Conservation (phyloP, 30 jellyfish, hydroid and myxozoan species). For the Turritopsis dohrnii region DNA sequence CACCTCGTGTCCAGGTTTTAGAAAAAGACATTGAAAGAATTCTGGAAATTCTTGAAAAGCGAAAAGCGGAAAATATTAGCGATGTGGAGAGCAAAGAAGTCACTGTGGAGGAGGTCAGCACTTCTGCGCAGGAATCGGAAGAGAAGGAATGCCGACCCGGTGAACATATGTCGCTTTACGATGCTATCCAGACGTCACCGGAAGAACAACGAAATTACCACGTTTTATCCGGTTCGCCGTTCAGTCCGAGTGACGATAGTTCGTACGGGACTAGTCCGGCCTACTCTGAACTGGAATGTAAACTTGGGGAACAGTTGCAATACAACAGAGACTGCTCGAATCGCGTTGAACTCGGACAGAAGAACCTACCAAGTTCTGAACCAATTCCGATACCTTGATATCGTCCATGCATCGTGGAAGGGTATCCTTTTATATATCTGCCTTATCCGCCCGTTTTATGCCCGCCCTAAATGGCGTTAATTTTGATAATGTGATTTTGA, state of each 20-base stretch:
- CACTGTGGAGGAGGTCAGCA: not conserved
- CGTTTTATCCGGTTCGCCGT: constrained; percentile 7
- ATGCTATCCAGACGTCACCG: constrained; percentile 5
- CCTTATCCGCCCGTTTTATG: too few relatives aligned
- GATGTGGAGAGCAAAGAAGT: not conserved
- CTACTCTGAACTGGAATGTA: not conserved
- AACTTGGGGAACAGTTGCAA: not conserved
- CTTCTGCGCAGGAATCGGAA: not conserved
- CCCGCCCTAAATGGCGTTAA: too few relatives aligned
- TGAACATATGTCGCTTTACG: constrained; percentile 12
- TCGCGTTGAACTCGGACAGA: not conserved
- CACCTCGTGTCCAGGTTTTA: constrained; percentile 22
- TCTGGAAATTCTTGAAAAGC: not conserved
- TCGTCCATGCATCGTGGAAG: not conserved
- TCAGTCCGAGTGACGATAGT: constrained; percentile 13
- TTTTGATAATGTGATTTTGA: too few relatives aligned
- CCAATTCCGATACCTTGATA: not conserved
- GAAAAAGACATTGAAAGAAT: constrained; percentile 32
- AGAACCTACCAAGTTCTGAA: not conserved
- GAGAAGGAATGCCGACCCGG: constrained; percentile 13
- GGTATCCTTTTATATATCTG: too few relatives aligned
- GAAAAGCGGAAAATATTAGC: constrained; percentile 9
- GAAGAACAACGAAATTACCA: not conserved
- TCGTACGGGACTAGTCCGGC: constrained; percentile 20
- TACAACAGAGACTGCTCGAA: not conserved